Evolutionary conservation across 1,140 invertebrate species (phyloP).

Genomic region (Drosophila willistoni): DNA sequence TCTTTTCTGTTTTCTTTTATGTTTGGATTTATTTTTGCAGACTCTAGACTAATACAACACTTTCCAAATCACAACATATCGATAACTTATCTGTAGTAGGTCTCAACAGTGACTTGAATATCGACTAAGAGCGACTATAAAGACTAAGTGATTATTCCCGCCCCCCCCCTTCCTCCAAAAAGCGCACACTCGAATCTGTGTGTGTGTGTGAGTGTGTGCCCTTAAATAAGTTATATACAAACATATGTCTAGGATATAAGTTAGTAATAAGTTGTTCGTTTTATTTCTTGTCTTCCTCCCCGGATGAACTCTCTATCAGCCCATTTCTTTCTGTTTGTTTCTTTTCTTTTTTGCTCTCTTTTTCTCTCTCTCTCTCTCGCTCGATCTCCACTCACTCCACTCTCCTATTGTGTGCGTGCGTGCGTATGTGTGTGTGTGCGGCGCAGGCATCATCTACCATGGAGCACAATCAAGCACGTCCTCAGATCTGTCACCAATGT

Average conservation of each 20-base stretch:
- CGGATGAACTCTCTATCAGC: slow-evolving; percentile 61
- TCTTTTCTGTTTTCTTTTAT: slow-evolving; percentile 37
- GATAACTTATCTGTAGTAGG: slow-evolving; percentile 81
- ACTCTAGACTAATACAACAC: slow-evolving; percentile 80
- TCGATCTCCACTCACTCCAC: slow-evolving; percentile 14
- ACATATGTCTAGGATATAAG: slow-evolving; percentile 28
- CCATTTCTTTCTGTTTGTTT: slow-evolving; percentile 51
- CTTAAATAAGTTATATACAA: neutral
- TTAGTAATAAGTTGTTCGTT: slow-evolving; percentile 46
- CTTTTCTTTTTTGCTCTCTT: slow-evolving; percentile 68
- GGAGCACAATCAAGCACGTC: slow-evolving; percentile 90
- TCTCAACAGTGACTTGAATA: slow-evolving; percentile 20
- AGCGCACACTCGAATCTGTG: too few relatives aligned
- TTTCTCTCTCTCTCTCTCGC: neutral
- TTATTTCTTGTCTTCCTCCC: neutral
- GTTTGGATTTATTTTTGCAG: slow-evolving; percentile 70
- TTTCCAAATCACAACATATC: slow-evolving; percentile 83
- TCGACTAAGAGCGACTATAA: slow-evolving; percentile 29
- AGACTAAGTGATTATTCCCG: slow-evolving; percentile 21
- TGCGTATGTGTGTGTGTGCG: slow-evolving; percentile 34
- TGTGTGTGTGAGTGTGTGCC: too few relatives aligned
- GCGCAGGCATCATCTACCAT: slow-evolving; percentile 89
- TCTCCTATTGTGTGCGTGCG: slow-evolving; percentile 15
- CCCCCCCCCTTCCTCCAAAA: too few relatives aligned
- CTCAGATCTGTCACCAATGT: slow-evolving; percentile 90